phyloP scores from a whole-genome alignment of 1,140 invertebrate species.

The Penaeus japonicus region DNA sequence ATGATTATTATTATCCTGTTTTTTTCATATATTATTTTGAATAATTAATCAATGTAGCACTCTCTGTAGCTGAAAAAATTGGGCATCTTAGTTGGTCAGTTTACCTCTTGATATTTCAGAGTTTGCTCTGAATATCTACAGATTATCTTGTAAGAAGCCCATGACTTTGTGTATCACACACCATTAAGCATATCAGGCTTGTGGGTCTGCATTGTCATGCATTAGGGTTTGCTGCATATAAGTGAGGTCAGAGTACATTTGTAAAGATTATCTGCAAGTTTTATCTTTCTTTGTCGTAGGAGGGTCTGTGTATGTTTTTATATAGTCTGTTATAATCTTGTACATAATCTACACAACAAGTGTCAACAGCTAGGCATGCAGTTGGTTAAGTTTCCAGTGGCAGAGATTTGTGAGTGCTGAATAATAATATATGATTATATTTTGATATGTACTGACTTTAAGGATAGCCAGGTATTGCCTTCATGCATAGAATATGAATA shows the following conservation, averaged over 20 bases:
- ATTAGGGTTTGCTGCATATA: not conserved
- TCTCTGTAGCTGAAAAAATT: not conserved
- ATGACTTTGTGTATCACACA: not conserved
- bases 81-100: not conserved
- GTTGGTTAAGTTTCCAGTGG: no score
- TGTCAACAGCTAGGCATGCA: no score
- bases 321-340: not conserved
- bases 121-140: not conserved
- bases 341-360: no score
- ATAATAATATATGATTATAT: no score
- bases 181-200: not conserved
- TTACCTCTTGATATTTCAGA: no score
- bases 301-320: not conserved
- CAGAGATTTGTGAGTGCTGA: no score
- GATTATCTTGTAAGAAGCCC: not conserved
- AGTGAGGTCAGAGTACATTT: not conserved
- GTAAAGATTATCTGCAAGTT: not conserved
- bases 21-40: not conserved
- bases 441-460: no score
- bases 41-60: not conserved
- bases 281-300: not conserved
- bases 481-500: no score
- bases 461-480: no score
- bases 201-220: not conserved
- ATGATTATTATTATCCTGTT: not conserved